phyloP scores from a whole-genome alignment of 2,888 invertebrate genomes.

The Philereme transversata region DNA sequence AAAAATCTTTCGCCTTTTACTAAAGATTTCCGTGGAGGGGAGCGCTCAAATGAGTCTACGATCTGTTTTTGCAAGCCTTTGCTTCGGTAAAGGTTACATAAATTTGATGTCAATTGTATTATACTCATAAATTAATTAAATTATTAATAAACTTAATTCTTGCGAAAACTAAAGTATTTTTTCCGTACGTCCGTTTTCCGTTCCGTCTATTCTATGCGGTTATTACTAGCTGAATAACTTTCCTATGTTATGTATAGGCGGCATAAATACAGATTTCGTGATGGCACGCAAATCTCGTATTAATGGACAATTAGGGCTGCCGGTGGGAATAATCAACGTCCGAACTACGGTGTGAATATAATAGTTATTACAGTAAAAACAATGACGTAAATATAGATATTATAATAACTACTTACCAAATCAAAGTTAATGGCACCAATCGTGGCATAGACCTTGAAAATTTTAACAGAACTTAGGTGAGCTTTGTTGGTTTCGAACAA shows the following conservation, averaged over 20 bases:
- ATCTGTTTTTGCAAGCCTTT: constrained; percentile 44
- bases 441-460: not conserved
- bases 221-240: no score
- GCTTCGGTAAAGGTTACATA: constrained; percentile 9
- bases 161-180: no score
- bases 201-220: no score
- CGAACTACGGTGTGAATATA: constrained; percentile 9
- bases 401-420: not conserved
- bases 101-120: no score
- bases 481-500: no score
- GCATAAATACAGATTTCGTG: constrained; percentile 8
- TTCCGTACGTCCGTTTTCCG: no score
- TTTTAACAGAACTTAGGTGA: not conserved
- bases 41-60: constrained; percentile 87
- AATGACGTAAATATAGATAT: not conserved
- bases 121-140: no score
- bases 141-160: no score
- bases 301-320: constrained; percentile 15
- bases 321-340: not conserved
- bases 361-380: not conserved
- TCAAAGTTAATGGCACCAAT: not conserved
- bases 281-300: constrained; percentile 28
- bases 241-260: no score
- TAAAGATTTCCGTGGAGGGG: constrained; percentile 91
- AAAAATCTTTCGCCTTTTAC: constrained; percentile 92